Base-by-base conservation (phyloP, 1,140 invertebrate species). In the Brachionus sp. region DNA sequence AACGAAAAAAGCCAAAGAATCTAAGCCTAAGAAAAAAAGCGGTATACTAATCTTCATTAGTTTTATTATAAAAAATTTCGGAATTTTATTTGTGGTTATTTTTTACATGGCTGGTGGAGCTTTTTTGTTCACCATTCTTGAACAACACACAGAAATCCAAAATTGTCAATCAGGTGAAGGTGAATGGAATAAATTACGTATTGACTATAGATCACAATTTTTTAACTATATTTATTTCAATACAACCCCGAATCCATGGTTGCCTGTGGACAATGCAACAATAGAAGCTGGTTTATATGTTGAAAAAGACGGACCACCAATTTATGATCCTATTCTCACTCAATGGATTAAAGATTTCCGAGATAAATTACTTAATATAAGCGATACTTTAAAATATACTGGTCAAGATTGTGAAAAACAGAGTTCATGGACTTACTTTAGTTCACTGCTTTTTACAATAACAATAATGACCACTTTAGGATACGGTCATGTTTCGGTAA, bases 101-200 rank as follows among this genome's bases (percentile, higher is more conserved):
- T 93, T 94, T 6, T 97, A 97, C 88, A 94, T 93, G n/a, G 93
- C 96, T 46, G 92, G 93, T 70, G 96, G 96, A 7, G 95, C 95
- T 42, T 94, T 97, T 86, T 93, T 97, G 85, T 98, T 98, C 87
- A 90, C 95, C 44, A 93, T 94, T 23, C 93, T 96, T 46, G 95
- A 97, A 90, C 93, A 93, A 46, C 90, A 92, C 90, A 86, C 91
- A 91, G 87, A 93, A 90, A 39, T 89, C 88, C 82, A 87, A 77
- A 66, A 77, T 50, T 77, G 70, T 66, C 83, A 84, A 62, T 16
- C 19, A 2, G 82, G 64, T n/a, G 57, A 77, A 57, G 82, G 82
- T 23, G 82, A 83, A 77, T 46, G 64, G 42, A 66, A 57, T 5
- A 57, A 42, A 37, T 1, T 83, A 19, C 39, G 39, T 12, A 37